phyloP scores from a whole-genome alignment of 2,888 invertebrate genomes.

The Molanna angustata region DNA sequence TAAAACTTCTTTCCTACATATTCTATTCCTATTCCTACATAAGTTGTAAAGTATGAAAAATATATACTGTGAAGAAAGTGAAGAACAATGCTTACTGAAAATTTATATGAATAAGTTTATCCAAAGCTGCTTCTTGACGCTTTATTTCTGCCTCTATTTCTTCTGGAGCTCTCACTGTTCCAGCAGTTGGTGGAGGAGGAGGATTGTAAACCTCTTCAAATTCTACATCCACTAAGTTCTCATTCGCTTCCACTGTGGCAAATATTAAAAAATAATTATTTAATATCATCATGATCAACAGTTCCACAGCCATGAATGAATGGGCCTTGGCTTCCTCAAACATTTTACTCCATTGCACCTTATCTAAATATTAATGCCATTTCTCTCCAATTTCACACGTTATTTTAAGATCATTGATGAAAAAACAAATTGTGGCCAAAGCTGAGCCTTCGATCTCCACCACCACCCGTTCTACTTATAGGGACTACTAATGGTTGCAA shows the following conservation, averaged over 20 bases:
- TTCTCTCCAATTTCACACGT: too few species aligned
- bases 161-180: conserved; percentile 69
- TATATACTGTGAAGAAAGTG: too few species aligned
- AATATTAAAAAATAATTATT: not conserved
- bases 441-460: too few species aligned
- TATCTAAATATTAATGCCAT: too few species aligned
- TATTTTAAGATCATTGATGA: too few species aligned
- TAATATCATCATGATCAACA: not conserved
- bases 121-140: conserved; percentile 68
- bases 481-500: too few species aligned
- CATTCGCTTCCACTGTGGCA: conserved; percentile 51
- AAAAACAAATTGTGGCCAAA: too few species aligned
- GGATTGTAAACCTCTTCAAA: conserved; percentile 69
- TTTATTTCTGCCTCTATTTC: conserved; percentile 78
- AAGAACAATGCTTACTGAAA: conserved; percentile 66
- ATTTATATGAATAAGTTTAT: conserved; percentile 67
- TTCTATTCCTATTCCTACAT: too few species aligned
- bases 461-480: too few species aligned
- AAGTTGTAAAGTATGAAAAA: too few species aligned
- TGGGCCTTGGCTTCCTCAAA: not conserved
- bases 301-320: not conserved
- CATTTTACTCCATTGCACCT: not conserved
- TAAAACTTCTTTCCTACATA: too few species aligned
- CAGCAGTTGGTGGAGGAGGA: conserved; percentile 62
- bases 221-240: conserved; percentile 57